A percentile compares a stretch with the other conserved stretches of the same genome.
phyloP scores from a whole-genome alignment of 2,888 invertebrate genomes.

The Opisthograptis luteolata region DNA sequence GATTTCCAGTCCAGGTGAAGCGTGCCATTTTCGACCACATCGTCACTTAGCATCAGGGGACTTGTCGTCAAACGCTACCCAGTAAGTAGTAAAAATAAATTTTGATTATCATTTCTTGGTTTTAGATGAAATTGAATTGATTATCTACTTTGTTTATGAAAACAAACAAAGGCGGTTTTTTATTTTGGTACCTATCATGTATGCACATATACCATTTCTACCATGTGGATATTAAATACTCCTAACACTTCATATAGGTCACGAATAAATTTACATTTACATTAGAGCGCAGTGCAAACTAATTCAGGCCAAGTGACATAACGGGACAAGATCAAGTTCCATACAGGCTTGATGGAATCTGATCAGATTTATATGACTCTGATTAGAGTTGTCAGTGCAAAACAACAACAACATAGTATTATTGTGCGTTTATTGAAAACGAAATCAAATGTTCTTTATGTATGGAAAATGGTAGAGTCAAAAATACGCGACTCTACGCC shows the following conservation, averaged over 20 bases:
- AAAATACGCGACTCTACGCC: no score
- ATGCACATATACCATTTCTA: background rate
- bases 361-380: conserved; percentile 19
- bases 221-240: conserved; percentile 1
- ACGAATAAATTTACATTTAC: conserved; percentile 16
- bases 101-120: no score
- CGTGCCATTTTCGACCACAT: no score
- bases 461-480: no score
- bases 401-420: background rate
- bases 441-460: no score
- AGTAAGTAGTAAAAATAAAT: no score
- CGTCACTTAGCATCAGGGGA: no score
- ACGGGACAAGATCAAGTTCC: conserved; percentile 44
- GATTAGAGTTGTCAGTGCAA: conserved; percentile 8
- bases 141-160: no score
- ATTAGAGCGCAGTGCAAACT: conserved; percentile 4
- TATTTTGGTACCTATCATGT: background rate
- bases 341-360: conserved; percentile 42
- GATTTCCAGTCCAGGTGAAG: no score
- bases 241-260: conserved; percentile 16
- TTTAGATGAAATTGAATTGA: no score
- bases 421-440: no score
- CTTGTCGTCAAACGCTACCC: no score
- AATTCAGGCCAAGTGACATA: conserved; percentile 41
- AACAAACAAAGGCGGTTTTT: background rate